These are phyloP conservation scores for Phortica magna DNA, from an alignment of 2,888 invertebrate genomes.

Conservation along the genomic window DNA sequence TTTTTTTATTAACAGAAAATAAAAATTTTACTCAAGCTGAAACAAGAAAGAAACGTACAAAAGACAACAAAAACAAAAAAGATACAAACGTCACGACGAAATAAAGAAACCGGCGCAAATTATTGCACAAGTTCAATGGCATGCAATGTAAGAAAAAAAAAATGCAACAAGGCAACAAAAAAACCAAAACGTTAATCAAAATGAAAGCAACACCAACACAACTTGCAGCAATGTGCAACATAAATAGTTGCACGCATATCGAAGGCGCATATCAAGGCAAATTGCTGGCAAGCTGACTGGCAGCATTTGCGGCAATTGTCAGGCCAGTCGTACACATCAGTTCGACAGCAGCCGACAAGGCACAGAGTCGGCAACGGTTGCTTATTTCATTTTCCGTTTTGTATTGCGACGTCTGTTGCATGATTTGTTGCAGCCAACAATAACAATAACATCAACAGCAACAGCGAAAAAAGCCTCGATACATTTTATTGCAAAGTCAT, in stretches of 20 bases:
- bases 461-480: no score
- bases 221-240: conserved; percentile 46
- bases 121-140: conserved; percentile 73
- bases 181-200: conserved; percentile 42
- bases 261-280: not conserved
- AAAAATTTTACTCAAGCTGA: not conserved
- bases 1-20: not conserved
- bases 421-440: no score
- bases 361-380: not conserved
- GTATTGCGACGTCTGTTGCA: no score
- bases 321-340: no score
- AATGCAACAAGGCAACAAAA: conserved; percentile 45
- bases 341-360: not conserved
- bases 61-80: not conserved
- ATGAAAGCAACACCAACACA: conserved; percentile 25
- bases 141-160: conserved; percentile 41
- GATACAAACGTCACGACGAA: not conserved
- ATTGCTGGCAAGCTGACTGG: not conserved
- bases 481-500: no score
- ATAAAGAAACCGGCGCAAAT: conserved; percentile 47
- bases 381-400: not conserved
- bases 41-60: conserved; percentile 10
- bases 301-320: not conserved
- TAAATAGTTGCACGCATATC: not conserved
- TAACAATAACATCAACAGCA: no score